Conservation (phyloP, 2,113 vertebrate genomes). For the Oryzias woworae region DNA sequence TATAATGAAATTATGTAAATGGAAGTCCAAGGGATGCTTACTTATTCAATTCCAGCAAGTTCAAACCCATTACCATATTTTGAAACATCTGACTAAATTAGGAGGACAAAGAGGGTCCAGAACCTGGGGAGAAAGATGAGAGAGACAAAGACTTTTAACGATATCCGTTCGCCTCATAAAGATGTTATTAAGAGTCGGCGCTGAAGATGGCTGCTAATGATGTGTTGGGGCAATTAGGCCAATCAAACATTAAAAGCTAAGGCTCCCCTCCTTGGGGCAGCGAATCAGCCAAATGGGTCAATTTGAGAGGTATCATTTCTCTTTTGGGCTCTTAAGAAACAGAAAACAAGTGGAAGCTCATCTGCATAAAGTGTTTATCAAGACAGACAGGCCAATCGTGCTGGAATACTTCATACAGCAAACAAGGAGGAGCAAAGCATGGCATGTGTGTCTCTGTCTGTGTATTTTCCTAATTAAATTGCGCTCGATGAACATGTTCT, state of each 20-base stretch:
- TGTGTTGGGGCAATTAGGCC: slow-evolving; percentile 99
- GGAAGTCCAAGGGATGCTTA: slow-evolving; percentile 84
- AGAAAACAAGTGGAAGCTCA: slow-evolving; percentile 89
- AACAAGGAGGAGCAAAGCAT: slow-evolving; percentile 36
- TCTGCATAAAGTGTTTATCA: slow-evolving; percentile 90
- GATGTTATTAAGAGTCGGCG: slow-evolving; percentile 99
- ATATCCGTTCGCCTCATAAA: slow-evolving; percentile 91
- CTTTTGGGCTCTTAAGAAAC: slow-evolving; percentile 66
- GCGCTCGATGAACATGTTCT: slow-evolving; percentile 20
- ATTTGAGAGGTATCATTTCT: slow-evolving; percentile 99
- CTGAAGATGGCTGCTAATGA: slow-evolving; percentile 96
- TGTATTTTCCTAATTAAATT: slow-evolving; percentile 50
- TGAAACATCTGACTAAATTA: slow-evolving; percentile 99
- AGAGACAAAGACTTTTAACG: slow-evolving; percentile 81
- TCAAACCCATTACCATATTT: slow-evolving; percentile 95
- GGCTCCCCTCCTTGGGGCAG: slow-evolving; percentile 92
- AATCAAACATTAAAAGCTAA: slow-evolving; percentile 99
- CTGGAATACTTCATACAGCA: slow-evolving; percentile 77
- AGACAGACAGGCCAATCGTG: slow-evolving; percentile 83
- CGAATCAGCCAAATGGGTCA: slow-evolving; percentile 99
- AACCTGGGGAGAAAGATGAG: slow-evolving; percentile 68
- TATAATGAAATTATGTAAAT: slow-evolving; percentile 99
- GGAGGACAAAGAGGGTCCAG: slow-evolving; percentile 66
- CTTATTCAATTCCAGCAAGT: slow-evolving; percentile 89
- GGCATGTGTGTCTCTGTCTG: slow-evolving; percentile 20